Percentiles rank a stretch among this genome's conserved stretches.
Conservation (phyloP, 2,888 invertebrate species). For the Drosophila atripex region DNA sequence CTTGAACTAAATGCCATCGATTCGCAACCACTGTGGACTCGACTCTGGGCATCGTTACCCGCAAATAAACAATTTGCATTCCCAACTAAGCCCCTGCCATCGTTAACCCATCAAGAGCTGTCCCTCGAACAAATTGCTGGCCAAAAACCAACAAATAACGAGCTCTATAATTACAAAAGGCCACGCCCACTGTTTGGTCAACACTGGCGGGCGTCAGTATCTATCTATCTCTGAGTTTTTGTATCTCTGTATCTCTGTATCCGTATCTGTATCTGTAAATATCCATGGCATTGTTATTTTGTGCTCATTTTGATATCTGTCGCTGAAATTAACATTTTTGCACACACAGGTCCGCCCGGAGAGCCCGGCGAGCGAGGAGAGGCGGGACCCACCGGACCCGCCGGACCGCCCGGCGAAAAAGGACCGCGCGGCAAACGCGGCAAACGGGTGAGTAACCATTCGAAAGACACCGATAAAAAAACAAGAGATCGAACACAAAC, state of each 20-base stretch:
- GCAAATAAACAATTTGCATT: conserved; percentile 76
- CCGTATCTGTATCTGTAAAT: conserved; percentile 18
- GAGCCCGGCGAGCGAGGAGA: conserved; percentile 82
- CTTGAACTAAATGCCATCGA: conserved; percentile 26
- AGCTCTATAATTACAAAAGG: conserved; percentile 61
- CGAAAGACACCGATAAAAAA: conserved; percentile 2
- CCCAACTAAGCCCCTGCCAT: conserved; percentile 52
- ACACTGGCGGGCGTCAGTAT: conserved; percentile 42
- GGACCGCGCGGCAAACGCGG: conserved; percentile 96
- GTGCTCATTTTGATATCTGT: conserved; percentile 56
- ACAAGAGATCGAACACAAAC: conserved; percentile 18
- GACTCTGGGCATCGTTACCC: conserved; percentile 16
- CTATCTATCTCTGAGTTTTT: conserved; percentile 17
- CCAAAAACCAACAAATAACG: conserved; percentile 53
- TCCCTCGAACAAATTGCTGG: conserved; percentile 64
- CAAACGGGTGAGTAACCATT: conserved; percentile 91
- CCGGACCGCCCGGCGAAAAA: conserved; percentile 93
- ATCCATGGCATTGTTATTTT: conserved; percentile 41
- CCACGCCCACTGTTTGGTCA: conserved; percentile 52
- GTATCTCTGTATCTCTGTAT: conserved; percentile 13
- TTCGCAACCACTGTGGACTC: conserved; percentile 36
- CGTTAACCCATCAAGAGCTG: conserved; percentile 29
- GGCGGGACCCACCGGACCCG: conserved; percentile 89
- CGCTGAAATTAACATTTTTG: conserved; percentile 57
- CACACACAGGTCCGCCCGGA: conserved; percentile 80